Percentiles rank a stretch among this genome's conserved stretches.
Evolutionary conservation across 2,888 invertebrate species (phyloP).

Genomic region (Morpho deidamia): DNA sequence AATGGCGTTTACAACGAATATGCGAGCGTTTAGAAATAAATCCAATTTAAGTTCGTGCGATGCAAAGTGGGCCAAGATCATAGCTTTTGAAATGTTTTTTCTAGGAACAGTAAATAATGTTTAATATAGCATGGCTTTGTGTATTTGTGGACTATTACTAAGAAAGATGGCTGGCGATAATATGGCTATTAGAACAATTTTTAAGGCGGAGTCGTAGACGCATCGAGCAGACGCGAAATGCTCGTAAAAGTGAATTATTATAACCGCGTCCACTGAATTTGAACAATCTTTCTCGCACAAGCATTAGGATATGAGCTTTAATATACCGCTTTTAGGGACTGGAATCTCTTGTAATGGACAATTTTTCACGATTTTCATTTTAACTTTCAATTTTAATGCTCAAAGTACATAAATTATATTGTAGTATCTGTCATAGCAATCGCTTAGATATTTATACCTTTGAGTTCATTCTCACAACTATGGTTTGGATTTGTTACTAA

Average conservation of each 20-base stretch:
- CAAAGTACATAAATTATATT: constrained; percentile 20
- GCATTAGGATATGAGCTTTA: constrained; percentile 47
- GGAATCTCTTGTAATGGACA: constrained; percentile 6
- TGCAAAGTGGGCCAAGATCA: constrained; percentile 3
- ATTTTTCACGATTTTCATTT: constrained; percentile 21
- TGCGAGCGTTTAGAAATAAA: background rate
- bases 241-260: constrained; percentile 75
- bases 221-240: constrained; percentile 57
- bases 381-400: constrained; percentile 24
- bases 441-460: constrained; percentile 5
- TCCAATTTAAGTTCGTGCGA: background rate
- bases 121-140: constrained; percentile 18
- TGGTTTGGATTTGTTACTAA: constrained; percentile 3
- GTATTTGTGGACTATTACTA: constrained; percentile 39
- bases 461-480: constrained; percentile 2
- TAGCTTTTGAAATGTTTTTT: background rate
- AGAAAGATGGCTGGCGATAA: constrained; percentile 55
- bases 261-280: constrained; percentile 68
- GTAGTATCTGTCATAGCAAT: constrained; percentile 17
- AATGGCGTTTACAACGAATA: background rate
- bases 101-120: constrained; percentile 4
- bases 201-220: constrained; percentile 61
- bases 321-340: constrained; percentile 28
- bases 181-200: constrained; percentile 61
- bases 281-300: constrained; percentile 53